Evolutionary conservation across 2,797 vertebrate species (phyloP).

Genomic region (Anniella stebbinsi): DNA sequence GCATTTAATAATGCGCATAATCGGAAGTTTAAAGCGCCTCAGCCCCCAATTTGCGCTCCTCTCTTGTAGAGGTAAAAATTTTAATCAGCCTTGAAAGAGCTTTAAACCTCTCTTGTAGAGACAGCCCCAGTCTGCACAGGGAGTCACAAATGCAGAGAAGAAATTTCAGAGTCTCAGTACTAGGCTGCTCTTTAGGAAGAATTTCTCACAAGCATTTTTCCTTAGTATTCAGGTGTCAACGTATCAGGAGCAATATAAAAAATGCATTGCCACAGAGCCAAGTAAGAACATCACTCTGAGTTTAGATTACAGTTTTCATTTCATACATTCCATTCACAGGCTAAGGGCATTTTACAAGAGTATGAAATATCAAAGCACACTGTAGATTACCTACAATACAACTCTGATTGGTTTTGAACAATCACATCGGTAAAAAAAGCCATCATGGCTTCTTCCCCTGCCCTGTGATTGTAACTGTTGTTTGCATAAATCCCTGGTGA

Average conservation of each 20-base stretch:
- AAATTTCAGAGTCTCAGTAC: neutral
- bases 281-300: neutral
- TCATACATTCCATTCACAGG: neutral
- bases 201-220: neutral
- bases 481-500: too few species aligned
- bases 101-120: too few species aligned
- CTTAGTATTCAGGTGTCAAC: neutral
- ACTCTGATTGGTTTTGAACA: too few species aligned
- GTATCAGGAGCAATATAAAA: neutral
- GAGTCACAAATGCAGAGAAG: neutral
- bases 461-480: too few species aligned
- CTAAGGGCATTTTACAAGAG: neutral
- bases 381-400: neutral
- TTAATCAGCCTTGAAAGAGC: too few species aligned
- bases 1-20: too few species aligned
- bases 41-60: too few species aligned
- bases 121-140: neutral
- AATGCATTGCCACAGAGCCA: neutral
- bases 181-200: neutral
- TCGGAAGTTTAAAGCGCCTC: too few species aligned
- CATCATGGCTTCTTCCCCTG: too few species aligned
- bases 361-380: neutral
- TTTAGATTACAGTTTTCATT: slow-evolving; percentile 5
- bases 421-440: too few species aligned
- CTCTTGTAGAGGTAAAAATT: too few species aligned